Evolutionary conservation across 2,888 invertebrate genomes (phyloP), one percentile per base, ranked within the genome.

Genomic region (Liodrosophila aerea): DNA sequence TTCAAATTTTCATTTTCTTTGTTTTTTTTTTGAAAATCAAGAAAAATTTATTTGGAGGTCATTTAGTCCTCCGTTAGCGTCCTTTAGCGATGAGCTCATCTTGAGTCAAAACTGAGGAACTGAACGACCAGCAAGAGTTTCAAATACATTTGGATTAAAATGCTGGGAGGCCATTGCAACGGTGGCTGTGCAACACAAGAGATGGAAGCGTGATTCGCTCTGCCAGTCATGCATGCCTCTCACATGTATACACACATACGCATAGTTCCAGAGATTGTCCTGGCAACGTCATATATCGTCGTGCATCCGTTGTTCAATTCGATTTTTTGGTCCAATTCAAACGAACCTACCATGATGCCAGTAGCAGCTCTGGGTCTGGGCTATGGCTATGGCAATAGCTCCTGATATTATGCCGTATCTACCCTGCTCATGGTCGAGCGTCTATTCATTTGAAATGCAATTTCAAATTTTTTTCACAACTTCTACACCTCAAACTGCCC

Each of bases 371-470:
- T 30, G 39, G 34, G 30, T 39, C 37, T 46, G 11, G 12, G 37
- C 22, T 27, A 31, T 30, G 44, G 22, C 34, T 39, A 43, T 33
- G 37, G 30, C n/a, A 43, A 16, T 40, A 37, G 54, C 46, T 47
- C 39, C 46, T 45, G 52, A 39, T 34, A 11, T 41, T 40, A 43
- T 51, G 12, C 41, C 33, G 41, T 45, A 31, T 5, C 50, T n/a
- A 13, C 33, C 12, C 18, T 22, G 18, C 51, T 49, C 18, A 41
- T 11, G 53, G 30, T 47, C 50, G 34, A 27, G 51, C 66, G 53
- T 66, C 85, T 78, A 71, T 83, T 72, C 82, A 85, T 87, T 85
- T 82, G 82, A 86, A 87, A 87, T 84, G 85, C 86, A 83, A 83
- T 86, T 83, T 78, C 73, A 76, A 78, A 77, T 64, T 70, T 83